Conservation (phyloP, 2,888 invertebrate genomes). For the Conchocele bisecta region DNA sequence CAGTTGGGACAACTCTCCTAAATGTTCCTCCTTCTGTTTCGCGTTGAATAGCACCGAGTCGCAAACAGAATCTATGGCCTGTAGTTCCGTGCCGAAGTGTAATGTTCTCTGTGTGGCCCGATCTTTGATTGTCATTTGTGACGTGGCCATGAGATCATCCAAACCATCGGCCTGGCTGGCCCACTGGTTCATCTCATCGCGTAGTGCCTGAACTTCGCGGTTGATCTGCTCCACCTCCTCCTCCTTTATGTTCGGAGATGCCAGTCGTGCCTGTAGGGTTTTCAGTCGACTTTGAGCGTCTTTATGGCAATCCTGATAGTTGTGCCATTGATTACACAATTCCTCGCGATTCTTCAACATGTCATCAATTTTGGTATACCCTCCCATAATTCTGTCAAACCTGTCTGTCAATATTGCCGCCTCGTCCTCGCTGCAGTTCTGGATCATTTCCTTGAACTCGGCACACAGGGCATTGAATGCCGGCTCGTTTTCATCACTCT, state of each 20-base stretch:
- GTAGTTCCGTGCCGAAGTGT: slow-evolving; percentile 76
- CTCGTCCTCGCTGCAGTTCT: slow-evolving; percentile 89
- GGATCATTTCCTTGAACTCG: slow-evolving; percentile 91
- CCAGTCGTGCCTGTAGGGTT: slow-evolving; percentile 91
- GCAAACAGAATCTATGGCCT: slow-evolving; percentile 70
- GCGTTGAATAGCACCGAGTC: slow-evolving; percentile 68
- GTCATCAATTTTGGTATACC: slow-evolving; percentile 86
- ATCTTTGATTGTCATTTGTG: slow-evolving; percentile 78
- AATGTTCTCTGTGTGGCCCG: slow-evolving; percentile 77
- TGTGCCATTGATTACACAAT: slow-evolving; percentile 86
- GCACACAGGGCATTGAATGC: slow-evolving; percentile 90
- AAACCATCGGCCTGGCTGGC: slow-evolving; percentile 66
- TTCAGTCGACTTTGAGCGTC: slow-evolving; percentile 91
- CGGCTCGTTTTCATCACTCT: slow-evolving; percentile 92
- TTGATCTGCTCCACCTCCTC: slow-evolving; percentile 88
- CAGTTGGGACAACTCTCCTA: slow-evolving; percentile 84
- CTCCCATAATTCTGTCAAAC: slow-evolving; percentile 89
- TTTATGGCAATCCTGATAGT: slow-evolving; percentile 91
- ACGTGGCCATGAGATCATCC: slow-evolving; percentile 76
- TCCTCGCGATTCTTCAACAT: slow-evolving; percentile 74
- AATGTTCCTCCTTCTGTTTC: slow-evolving; percentile 79
- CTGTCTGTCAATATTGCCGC: slow-evolving; percentile 89
- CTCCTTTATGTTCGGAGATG: slow-evolving; percentile 87
- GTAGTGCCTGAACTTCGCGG: slow-evolving; percentile 88
- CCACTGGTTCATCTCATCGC: slow-evolving; percentile 79